Base-by-base conservation (phyloP, 1,140 invertebrate genomes). In the Gerris buenoi region DNA sequence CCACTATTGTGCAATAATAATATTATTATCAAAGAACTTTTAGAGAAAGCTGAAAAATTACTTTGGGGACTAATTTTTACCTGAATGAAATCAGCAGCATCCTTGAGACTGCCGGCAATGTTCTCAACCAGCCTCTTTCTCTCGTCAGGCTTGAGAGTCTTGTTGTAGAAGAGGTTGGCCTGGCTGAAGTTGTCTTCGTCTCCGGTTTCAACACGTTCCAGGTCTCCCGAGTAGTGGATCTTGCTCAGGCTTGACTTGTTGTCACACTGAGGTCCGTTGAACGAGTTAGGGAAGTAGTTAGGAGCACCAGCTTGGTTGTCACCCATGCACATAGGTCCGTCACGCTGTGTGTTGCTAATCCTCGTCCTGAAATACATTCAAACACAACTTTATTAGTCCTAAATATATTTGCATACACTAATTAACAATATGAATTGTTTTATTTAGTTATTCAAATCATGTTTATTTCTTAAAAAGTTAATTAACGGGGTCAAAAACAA, bases 271-370 rank as follows among this genome's bases (percentile, higher is more conserved):
- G 93, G 92, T 0, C 93, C 94, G 68, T 80, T 79, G 77, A 97
- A 98, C 68, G 93, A 96, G 77, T 98, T 98, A 0, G 96, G 96
- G 80, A 85, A 95, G 76, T 97, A 98, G 78, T 97, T 97, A 1
- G 95, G 95, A 15, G 88, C 87, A 46, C 88, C 89, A 58, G 81
- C 86, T 81, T 89, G 84, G 72, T 86, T 87, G 64, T 72, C 80
- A 27, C 57, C 76, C 18, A 82, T 76, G 14, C 80, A 77, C 81
- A 86, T 86, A 10, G 84, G 80, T 1, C 95, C 95, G 79, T 97
- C 95, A 46, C 95, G 84, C 76, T 95, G 90, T 76, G 90, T 95
- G 76, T 96, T 95, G 14, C 72, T 64, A n/a, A 74, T 70, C 65
- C 67, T 77, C 25, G 76, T 76, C 25, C 79, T 75, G 18, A 46